phyloP scores from a whole-genome alignment of 1,140 invertebrate genomes.

The Sycobia sp. region DNA sequence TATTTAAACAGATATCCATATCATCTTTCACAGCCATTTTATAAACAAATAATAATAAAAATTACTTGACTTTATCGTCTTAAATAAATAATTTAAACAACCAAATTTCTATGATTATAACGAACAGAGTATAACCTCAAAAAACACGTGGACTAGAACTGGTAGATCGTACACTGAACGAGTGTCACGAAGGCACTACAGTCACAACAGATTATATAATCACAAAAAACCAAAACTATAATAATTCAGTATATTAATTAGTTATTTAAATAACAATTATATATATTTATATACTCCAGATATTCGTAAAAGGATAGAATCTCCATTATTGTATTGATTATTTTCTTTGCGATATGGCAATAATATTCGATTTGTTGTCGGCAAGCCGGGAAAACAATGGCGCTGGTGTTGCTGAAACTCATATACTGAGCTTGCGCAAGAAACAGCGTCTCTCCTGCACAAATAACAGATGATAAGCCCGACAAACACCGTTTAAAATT shows the following conservation, averaged over 20 bases:
- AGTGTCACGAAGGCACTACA: no score
- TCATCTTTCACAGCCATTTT: conserved; percentile 31
- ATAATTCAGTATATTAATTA: no score
- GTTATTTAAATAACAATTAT: no score
- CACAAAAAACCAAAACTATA: not conserved
- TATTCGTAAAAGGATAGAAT: no score
- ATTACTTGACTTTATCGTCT: not conserved
- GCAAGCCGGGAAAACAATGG: no score
- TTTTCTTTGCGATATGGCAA: no score
- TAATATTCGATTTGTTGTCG: no score
- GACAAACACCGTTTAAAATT: conserved; percentile 26
- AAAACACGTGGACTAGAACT: conserved; percentile 31
- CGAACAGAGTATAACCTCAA: conserved; percentile 41
- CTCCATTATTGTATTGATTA: no score
- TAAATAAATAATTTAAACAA: not conserved
- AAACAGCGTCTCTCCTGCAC: not conserved
- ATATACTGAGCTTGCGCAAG: conserved; percentile 28
- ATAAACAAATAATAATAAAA: conserved; percentile 2
- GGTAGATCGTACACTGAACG: not conserved
- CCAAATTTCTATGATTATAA: no score
- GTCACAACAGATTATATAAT: not conserved
- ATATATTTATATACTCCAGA: no score
- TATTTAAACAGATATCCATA: conserved; percentile 51
- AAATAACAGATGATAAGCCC: no score
- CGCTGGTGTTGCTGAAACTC: not conserved